These are phyloP conservation scores for Siniperca knerii DNA, from an alignment of 2,113 vertebrate genomes.

Conservation along the genomic window DNA sequence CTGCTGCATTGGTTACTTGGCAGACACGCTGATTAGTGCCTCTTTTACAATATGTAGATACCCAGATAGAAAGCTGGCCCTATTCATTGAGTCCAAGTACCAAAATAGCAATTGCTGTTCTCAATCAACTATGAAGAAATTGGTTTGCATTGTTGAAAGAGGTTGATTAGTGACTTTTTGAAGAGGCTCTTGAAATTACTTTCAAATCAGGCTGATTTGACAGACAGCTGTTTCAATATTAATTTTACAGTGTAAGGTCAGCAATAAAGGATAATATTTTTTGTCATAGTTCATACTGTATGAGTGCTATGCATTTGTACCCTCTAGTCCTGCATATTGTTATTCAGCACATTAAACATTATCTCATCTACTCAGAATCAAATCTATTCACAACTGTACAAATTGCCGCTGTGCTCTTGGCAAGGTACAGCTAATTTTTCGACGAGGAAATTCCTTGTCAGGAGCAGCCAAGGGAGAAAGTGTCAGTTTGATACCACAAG, in stretches of 20 bases:
- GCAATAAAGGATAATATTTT: slow-evolving; percentile 30
- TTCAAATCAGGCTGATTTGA: slow-evolving; percentile 56
- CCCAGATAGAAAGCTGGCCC: slow-evolving; percentile 64
- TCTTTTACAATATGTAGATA: slow-evolving; percentile 68
- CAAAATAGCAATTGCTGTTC: slow-evolving; percentile 72
- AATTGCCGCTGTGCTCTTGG: slow-evolving; percentile 75
- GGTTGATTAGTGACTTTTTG: slow-evolving; percentile 69
- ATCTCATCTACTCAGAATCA: slow-evolving; percentile 70
- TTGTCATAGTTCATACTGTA: slow-evolving; percentile 26
- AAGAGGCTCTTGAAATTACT: slow-evolving; percentile 70
- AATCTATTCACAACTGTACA: slow-evolving; percentile 79
- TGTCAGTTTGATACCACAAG: slow-evolving; percentile 78
- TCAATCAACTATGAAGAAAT: slow-evolving; percentile 73
- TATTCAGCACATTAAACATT: slow-evolving; percentile 55
- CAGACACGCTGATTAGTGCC: slow-evolving; percentile 64
- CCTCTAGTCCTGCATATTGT: slow-evolving; percentile 40
- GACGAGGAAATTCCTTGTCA: slow-evolving; percentile 81
- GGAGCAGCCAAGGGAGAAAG: slow-evolving; percentile 83
- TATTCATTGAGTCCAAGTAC: slow-evolving; percentile 62
- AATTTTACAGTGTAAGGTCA: slow-evolving; percentile 48
- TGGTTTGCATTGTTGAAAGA: slow-evolving; percentile 71
- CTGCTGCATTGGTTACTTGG: slow-evolving; percentile 63
- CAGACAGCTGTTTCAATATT: slow-evolving; percentile 59
- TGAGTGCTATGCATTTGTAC: slow-evolving; percentile 12
- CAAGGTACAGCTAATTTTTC: slow-evolving; percentile 75